A percentile compares a stretch with the other conserved stretches of the same genome.
phyloP scores from a whole-genome alignment of 2,888 invertebrate species.

The Heliconius cydno region DNA sequence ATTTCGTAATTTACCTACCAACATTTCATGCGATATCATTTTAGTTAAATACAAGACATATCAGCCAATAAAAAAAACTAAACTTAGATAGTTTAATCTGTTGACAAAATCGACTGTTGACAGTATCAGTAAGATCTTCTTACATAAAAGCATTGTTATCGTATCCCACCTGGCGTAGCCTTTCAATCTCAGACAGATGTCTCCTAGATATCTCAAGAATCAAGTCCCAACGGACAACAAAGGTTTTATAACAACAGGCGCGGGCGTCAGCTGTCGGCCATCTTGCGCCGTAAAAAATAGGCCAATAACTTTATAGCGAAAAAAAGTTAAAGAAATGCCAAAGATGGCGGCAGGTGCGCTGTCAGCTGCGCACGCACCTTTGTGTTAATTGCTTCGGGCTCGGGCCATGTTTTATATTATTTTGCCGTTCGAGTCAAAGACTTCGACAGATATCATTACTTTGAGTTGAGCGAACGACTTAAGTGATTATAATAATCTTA shows the following conservation, averaged over 20 bases:
- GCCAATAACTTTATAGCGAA: slow-evolving; percentile 81
- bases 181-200: slow-evolving; percentile 68
- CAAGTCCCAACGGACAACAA: slow-evolving; percentile 56
- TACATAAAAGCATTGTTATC: slow-evolving; percentile 22
- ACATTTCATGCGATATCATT: not conserved
- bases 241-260: slow-evolving; percentile 60
- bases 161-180: slow-evolving; percentile 66
- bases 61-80: not conserved
- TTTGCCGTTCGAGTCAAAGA: slow-evolving; percentile 59
- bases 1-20: not conserved
- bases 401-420: slow-evolving; percentile 66
- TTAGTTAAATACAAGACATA: not conserved
- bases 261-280: slow-evolving; percentile 75
- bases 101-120: not conserved
- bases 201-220: slow-evolving; percentile 68
- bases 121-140: slow-evolving; percentile 13
- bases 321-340: slow-evolving; percentile 78
- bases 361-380: slow-evolving; percentile 82
- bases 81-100: not conserved
- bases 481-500: slow-evolving; percentile 31
- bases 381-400: slow-evolving; percentile 73
- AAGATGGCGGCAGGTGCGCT: slow-evolving; percentile 79
- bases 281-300: slow-evolving; percentile 83
- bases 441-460: slow-evolving; percentile 45
- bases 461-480: slow-evolving; percentile 37